These are phyloP conservation scores for Bombus breviceps DNA, from an alignment of 1,140 invertebrate genomes.

Conservation along the genomic window DNA sequence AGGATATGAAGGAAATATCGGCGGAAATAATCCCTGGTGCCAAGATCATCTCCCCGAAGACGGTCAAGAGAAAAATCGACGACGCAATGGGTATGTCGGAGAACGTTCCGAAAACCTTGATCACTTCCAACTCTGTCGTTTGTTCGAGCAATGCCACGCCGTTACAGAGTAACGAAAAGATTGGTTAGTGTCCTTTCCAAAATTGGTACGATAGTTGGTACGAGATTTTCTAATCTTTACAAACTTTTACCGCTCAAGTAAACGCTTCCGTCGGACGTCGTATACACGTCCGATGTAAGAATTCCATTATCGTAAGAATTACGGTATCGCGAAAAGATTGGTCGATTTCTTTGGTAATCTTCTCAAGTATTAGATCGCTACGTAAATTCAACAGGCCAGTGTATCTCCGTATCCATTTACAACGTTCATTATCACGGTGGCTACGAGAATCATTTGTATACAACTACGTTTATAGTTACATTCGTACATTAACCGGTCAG, in stretches of 20 bases:
- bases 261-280: too few species aligned
- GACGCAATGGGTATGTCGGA: slow-evolving; percentile 59
- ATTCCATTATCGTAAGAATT: too few species aligned
- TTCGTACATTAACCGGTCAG: too few species aligned
- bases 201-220: background rate
- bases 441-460: too few species aligned
- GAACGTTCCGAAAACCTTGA: slow-evolving; percentile 65
- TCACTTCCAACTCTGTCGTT: slow-evolving; percentile 60
- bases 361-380: too few species aligned
- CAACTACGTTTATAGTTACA: too few species aligned
- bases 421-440: too few species aligned
- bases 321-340: too few species aligned
- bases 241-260: background rate
- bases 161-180: slow-evolving; percentile 74
- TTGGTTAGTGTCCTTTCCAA: slow-evolving; percentile 69
- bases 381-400: too few species aligned
- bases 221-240: background rate
- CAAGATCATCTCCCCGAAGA: slow-evolving; percentile 75
- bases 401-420: too few species aligned
- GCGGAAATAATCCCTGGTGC: slow-evolving; percentile 61
- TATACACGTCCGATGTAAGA: too few species aligned
- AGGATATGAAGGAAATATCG: slow-evolving; percentile 69
- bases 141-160: slow-evolving; percentile 63
- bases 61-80: slow-evolving; percentile 79
- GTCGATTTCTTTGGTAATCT: too few species aligned